Percentiles rank a stretch among this genome's conserved stretches.
phyloP scores from a whole-genome alignment of 2,797 vertebrate genomes.

The Valencia hispanica region DNA sequence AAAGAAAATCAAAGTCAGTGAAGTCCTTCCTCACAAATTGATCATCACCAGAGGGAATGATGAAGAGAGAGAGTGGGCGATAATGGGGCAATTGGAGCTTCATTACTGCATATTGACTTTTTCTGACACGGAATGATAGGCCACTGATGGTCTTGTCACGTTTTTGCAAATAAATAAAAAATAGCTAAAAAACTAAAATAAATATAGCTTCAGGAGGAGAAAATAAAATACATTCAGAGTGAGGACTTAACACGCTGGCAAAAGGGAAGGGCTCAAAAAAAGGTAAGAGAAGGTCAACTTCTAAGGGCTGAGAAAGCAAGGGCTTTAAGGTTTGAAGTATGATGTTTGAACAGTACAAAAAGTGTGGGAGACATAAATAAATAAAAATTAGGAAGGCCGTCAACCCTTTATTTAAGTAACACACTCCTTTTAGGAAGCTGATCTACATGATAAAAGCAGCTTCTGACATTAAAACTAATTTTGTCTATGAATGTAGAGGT shows the following conservation, averaged over 20 bases:
- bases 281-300: neutral
- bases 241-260: neutral
- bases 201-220: neutral
- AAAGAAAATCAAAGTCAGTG: too few species aligned
- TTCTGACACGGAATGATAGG: constrained; percentile 37
- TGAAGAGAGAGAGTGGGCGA: neutral
- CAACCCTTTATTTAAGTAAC: neutral
- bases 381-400: neutral
- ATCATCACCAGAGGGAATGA: constrained; percentile 34
- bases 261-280: neutral
- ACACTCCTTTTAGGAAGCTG: neutral
- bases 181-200: too few species aligned
- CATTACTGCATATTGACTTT: constrained; percentile 57
- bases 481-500: neutral
- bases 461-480: neutral
- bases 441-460: neutral
- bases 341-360: neutral
- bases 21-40: constrained; percentile 42
- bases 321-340: neutral
- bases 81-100: constrained; percentile 29
- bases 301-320: neutral
- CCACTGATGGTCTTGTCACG: constrained; percentile 3
- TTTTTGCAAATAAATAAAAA: neutral
- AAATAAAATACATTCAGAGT: neutral
- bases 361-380: neutral